Evolutionary conservation across 2,888 invertebrate genomes (phyloP), one percentile per base, ranked within the genome.

Genomic region (Mythimna ferrago): DNA sequence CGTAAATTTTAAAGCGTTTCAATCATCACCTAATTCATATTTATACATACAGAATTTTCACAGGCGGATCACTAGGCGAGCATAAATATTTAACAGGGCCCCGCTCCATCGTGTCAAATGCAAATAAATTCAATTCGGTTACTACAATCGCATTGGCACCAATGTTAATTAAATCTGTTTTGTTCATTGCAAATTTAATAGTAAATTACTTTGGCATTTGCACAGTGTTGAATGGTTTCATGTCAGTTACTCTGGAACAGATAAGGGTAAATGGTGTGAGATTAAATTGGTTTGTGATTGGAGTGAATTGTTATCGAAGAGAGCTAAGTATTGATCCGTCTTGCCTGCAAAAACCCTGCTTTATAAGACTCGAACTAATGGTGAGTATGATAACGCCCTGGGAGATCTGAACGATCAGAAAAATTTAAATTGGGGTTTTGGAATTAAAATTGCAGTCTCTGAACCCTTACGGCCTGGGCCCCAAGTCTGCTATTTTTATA

Each of bases 41-140:
- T 84, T 76, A 86, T 84, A 75, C 60, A 82, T 82, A 84, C 85
- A 80, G 70, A 71, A 84, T 86, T 78, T 84, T 80, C 84, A 60
- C 77, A 62, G 72, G 67, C 77, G 56, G 76, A 80, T 76, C 76
- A 67, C 68, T 80, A 77, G 10, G 32, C 53, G 38, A 21, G 68
- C 71, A 81, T 88, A 80, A 88, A 88, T 88, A 88, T 88, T 88
- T 82, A 88, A 80, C 81, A 85, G 80, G 62, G 48, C 26, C 54
- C 80, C 76, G 77, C 80, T 78, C 75, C 71, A 75, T 77, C 79
- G 76, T 85, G 87, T 87, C 87, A 88, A 82, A 88, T 88, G 88
- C 89, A 88, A 88, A 88, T 88, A 88, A 83, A 87, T 84, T 87
- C 81, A 77, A 85, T 86, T 85, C 84, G 66, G 84, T 79, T 77